A percentile compares a stretch with the other conserved stretches of the same genome.
phyloP scores from a whole-genome alignment of 1,140 invertebrate species.

The Calephelis nemesis region DNA sequence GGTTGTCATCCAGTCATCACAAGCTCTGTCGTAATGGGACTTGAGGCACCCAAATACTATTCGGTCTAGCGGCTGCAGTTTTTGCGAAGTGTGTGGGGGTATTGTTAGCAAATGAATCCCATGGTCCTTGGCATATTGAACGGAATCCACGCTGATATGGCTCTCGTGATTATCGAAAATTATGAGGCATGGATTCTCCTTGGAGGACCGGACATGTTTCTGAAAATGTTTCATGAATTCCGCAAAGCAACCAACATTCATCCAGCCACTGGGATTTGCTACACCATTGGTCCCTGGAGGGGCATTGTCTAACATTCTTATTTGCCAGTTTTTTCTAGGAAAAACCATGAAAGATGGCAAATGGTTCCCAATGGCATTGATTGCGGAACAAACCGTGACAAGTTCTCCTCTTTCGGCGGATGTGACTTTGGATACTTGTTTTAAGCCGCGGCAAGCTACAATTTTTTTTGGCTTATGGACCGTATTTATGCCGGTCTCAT shows the following conservation, averaged over 20 bases:
- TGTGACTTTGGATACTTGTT: slow-evolving; percentile 66
- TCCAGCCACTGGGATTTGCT: slow-evolving; percentile 20
- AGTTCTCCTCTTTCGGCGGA: slow-evolving; percentile 66
- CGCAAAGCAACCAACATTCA: slow-evolving; percentile 24
- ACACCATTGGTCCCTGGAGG: neutral
- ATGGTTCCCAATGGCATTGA: neutral
- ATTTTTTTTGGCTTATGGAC: slow-evolving; percentile 61
- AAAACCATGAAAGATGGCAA: neutral
- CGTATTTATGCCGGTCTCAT: slow-evolving; percentile 73
- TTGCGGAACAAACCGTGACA: slow-evolving; percentile 47
- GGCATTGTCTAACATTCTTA: neutral
- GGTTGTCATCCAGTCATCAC: slow-evolving; percentile 6
- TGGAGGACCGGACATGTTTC: neutral
- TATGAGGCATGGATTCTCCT: neutral
- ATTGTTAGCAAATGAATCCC: slow-evolving; percentile 1
- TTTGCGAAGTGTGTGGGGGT: slow-evolving; percentile 1
- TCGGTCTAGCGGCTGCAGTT: neutral
- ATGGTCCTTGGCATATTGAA: neutral
- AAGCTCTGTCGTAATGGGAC: neutral
- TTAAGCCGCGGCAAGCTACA: slow-evolving; percentile 29
- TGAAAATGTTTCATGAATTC: slow-evolving; percentile 28
- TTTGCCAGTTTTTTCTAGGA: neutral
- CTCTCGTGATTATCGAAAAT: slow-evolving; percentile 4
- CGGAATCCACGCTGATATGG: neutral
- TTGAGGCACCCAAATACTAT: neutral